Evolutionary conservation across 2,797 vertebrate species (phyloP).

Genomic region (Rhinogobio ventralis): DNA sequence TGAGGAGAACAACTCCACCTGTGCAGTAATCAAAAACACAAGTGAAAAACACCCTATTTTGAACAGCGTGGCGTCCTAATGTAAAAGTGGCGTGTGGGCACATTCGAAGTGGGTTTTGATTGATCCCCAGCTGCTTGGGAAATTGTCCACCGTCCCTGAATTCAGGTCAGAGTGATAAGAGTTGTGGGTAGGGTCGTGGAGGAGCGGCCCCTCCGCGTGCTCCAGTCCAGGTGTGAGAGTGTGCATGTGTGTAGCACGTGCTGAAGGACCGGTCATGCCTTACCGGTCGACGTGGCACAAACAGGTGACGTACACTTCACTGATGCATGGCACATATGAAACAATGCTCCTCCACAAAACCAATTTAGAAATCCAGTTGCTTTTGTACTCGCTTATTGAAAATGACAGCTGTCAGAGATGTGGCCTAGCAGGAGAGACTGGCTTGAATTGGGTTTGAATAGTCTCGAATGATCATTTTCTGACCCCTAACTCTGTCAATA

Average conservation of each 20-base stretch:
- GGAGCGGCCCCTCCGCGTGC: neutral
- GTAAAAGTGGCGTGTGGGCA: constrained; percentile 85
- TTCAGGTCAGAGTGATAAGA: constrained; percentile 87
- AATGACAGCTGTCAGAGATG: neutral
- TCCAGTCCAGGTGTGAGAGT: constrained; percentile 46
- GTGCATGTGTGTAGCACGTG: constrained; percentile 29
- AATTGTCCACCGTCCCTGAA: constrained; percentile 84
- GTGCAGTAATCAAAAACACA: constrained; percentile 84
- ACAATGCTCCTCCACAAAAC: neutral
- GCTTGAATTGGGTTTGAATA: neutral
- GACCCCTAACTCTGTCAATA: too few species aligned
- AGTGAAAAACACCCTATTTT: constrained; percentile 80
- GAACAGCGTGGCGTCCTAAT: constrained; percentile 83
- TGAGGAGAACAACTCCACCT: constrained; percentile 80
- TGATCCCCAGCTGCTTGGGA: constrained; percentile 85
- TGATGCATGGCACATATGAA: neutral
- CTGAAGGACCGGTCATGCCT: neutral
- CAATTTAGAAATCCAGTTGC: neutral
- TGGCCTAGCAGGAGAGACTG: neutral
- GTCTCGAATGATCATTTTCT: too few species aligned
- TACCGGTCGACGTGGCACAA: neutral
- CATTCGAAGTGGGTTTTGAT: constrained; percentile 82
- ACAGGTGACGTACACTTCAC: neutral
- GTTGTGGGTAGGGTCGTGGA: constrained; percentile 74
- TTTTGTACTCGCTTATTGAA: neutral